Evolutionary conservation across 2,797 vertebrate genomes (phyloP), one percentile per base, ranked within the genome.

Genomic region (Enteromius trimaculatus): DNA sequence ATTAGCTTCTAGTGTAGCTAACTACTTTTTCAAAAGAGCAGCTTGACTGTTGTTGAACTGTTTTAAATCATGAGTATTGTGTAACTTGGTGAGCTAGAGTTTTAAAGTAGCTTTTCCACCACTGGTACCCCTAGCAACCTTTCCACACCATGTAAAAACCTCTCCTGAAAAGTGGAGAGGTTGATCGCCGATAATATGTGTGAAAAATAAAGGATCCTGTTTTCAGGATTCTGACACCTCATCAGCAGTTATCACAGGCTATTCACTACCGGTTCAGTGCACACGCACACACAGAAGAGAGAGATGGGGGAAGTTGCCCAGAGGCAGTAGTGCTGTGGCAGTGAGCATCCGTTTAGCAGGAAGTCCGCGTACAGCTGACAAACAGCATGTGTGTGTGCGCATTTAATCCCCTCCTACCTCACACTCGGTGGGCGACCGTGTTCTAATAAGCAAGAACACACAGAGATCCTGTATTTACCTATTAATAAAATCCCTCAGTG

Each of bases 281-380:
- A 42, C 83, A 34, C 29, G 2, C 70, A 83, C 55, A 51, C 39
- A 65, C 53, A 62, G 21, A 26, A 51, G 31, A 80, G 82, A 42
- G 66, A 76, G 53, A 64, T 16, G 29, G 58, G 39, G 71, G 77
- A 77, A 74, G 44, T 80, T 82, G 85, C 85, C 87, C 86, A 86
- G 79, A 88, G 87, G 87, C 87, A 82, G 47, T 71, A 79, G 76
- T 77, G 72, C 26, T 76, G 77, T 62, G 77, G 76, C 71, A 83
- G 62, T 84, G 55, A 85, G 79, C 70, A 82, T 88, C 84, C 79
- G 42, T 84, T 85, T 87, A 88, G 79, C 75, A 88, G 77, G 74
- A 86, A 84, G 83, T 84, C 78, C 55, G 23, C 69, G 62, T 76
- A 60, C 65, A 83, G 85, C 81, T 86, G 81, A 87, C 82, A 83